Evolutionary conservation across 2,888 invertebrate species (phyloP).

Genomic region (Eledone cirrhosa): DNA sequence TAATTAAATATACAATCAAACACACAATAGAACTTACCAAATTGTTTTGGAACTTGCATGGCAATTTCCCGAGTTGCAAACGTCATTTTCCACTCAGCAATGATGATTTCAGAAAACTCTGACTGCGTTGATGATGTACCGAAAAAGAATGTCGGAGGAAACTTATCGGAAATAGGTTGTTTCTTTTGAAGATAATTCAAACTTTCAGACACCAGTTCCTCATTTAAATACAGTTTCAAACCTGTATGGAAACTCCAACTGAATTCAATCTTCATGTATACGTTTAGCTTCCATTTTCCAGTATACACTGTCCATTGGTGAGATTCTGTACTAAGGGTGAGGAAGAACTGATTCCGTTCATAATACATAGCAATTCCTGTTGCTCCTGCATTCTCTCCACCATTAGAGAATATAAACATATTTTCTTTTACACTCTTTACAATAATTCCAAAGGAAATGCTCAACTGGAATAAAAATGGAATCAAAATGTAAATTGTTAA

Average conservation of each 20-base stretch:
- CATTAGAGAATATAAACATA: constrained; percentile 45
- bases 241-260: constrained; percentile 47
- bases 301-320: constrained; percentile 45
- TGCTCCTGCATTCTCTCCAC: constrained; percentile 40
- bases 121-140: constrained; percentile 27
- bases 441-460: neutral
- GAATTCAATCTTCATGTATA: constrained; percentile 39
- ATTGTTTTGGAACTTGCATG: neutral
- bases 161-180: neutral
- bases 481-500: too few species aligned
- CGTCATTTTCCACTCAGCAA: constrained; percentile 40
- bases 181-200: constrained; percentile 36
- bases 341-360: constrained; percentile 30
- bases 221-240: constrained; percentile 41
- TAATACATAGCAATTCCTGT: constrained; percentile 47
- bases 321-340: constrained; percentile 38
- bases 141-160: constrained; percentile 32
- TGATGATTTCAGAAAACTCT: constrained; percentile 37
- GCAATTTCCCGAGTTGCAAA: constrained; percentile 37
- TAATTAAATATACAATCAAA: too few species aligned
- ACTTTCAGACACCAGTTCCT: constrained; percentile 37
- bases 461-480: neutral
- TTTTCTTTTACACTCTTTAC: neutral
- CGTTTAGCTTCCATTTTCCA: constrained; percentile 32
- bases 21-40: neutral